phyloP scores from a whole-genome alignment of 2,888 invertebrate species.

The Ormia ochracea region DNA sequence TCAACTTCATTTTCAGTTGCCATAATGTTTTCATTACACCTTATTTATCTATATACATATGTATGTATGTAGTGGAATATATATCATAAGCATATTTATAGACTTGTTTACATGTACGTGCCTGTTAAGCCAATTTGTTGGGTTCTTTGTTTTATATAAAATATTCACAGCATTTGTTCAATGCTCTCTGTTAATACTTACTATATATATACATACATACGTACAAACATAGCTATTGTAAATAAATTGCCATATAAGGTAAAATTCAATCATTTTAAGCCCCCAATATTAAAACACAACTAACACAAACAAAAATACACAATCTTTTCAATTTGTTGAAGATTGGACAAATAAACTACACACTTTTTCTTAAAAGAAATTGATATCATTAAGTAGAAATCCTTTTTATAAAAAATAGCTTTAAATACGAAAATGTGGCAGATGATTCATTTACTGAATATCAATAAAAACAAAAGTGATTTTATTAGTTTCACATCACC shows the following conservation, averaged over 20 bases:
- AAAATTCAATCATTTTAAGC: not conserved
- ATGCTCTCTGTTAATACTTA: not conserved
- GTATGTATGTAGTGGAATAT: not conserved
- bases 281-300: not conserved
- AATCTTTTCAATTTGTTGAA: not conserved
- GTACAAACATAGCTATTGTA: slow-evolving; percentile 11
- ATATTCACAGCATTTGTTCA: not conserved
- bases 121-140: not conserved
- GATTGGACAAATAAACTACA: not conserved
- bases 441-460: slow-evolving; percentile 44
- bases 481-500: slow-evolving; percentile 46
- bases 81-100: not conserved
- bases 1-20: slow-evolving; percentile 45
- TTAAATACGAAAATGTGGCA: not conserved
- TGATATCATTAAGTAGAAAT: not conserved
- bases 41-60: not conserved
- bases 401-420: not conserved
- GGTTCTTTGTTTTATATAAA: not conserved
- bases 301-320: not conserved
- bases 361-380: not conserved
- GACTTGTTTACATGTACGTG: not conserved
- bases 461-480: slow-evolving; percentile 4
- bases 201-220: slow-evolving; percentile 15
- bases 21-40: not conserved
- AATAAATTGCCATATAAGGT: slow-evolving; percentile 36